phyloP scores from a whole-genome alignment of 2,888 invertebrate genomes.

The Scelioninae gen. 1 region DNA sequence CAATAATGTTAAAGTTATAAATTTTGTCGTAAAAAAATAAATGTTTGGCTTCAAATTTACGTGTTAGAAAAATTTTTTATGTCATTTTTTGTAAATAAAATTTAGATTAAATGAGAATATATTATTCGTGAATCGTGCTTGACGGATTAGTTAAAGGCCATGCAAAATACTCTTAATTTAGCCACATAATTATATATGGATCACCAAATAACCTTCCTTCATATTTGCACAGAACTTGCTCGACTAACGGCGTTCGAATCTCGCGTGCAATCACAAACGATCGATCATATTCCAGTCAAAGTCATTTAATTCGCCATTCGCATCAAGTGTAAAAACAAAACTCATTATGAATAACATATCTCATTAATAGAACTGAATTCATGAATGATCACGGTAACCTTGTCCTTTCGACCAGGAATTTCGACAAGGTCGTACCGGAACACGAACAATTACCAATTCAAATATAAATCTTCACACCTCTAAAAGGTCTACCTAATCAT shows the following conservation, averaged over 20 bases:
- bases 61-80: too few species aligned
- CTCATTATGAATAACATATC: conserved; percentile 36
- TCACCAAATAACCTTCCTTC: conserved; percentile 20
- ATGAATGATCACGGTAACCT: conserved; percentile 35
- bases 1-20: too few species aligned
- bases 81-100: background rate
- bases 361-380: conserved; percentile 31
- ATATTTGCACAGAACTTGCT: background rate
- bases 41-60: too few species aligned
- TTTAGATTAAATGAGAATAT: background rate
- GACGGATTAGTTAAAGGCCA: conserved; percentile 7
- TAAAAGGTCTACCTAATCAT: background rate
- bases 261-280: conserved; percentile 27
- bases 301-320: conserved; percentile 19
- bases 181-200: conserved; percentile 27
- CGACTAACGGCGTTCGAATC: conserved; percentile 11
- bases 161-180: conserved; percentile 14
- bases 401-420: conserved; percentile 16
- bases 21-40: too few species aligned
- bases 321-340: conserved; percentile 17
- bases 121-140: conserved; percentile 5
- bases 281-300: conserved; percentile 21
- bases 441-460: conserved; percentile 27
- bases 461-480: conserved; percentile 17
- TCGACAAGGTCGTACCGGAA: conserved; percentile 27